Evolutionary conservation across 2,113 vertebrate genomes (phyloP).

Genomic region (Aplodontia rufa): DNA sequence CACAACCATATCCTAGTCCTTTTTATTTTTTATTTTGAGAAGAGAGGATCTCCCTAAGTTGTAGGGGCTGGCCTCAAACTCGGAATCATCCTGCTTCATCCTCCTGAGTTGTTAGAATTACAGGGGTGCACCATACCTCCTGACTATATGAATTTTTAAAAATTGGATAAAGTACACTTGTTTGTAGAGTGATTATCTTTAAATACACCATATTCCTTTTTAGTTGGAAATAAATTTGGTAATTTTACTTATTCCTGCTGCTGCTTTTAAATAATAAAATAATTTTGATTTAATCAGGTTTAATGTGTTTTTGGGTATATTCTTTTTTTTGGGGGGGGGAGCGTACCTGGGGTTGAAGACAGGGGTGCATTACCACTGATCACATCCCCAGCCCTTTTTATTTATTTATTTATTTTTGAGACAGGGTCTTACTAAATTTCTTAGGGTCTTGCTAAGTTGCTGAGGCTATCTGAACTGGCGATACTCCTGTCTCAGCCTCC

Average conservation of each 20-base stretch:
- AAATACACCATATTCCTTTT: slow-evolving; percentile 3
- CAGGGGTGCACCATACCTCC: neutral
- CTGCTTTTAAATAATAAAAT: neutral
- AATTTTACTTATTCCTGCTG: neutral
- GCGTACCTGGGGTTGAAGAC: too few relatives aligned
- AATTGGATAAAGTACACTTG: neutral
- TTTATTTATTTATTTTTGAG: too few relatives aligned
- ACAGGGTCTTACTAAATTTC: too few relatives aligned
- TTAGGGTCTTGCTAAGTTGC: too few relatives aligned
- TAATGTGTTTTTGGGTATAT: slow-evolving; percentile 38
- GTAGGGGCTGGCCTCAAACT: neutral
- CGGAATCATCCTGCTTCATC: neutral
- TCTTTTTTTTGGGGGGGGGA: too few relatives aligned
- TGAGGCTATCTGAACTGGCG: too few relatives aligned
- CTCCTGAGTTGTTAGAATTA: neutral
- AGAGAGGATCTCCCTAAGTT: neutral
- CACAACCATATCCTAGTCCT: neutral
- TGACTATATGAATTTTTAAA: neutral
- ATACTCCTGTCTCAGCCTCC: too few relatives aligned
- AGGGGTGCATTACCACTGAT: too few relatives aligned
- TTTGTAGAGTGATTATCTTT: neutral
- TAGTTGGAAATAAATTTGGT: neutral
- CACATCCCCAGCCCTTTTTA: too few relatives aligned
- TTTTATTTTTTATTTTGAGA: neutral
- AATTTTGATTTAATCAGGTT: slow-evolving; percentile 23